Percentiles rank a stretch among this genome's conserved stretches.
Conservation (phyloP, 2,797 vertebrate species). For the Tamandua tetradactyla region DNA sequence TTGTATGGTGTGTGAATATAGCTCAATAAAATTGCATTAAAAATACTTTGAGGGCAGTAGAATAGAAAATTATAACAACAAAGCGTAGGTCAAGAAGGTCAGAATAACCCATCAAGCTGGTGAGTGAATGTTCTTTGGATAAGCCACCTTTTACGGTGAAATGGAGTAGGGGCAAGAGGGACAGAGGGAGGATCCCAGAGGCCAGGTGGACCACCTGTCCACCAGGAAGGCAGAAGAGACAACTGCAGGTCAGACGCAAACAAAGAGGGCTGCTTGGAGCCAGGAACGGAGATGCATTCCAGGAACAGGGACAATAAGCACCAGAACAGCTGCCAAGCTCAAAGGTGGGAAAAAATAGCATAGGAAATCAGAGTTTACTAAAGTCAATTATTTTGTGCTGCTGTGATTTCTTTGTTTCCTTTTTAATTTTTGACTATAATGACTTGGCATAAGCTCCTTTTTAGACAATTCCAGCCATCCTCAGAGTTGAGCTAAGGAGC, state of each 20-base stretch:
- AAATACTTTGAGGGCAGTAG: too few species aligned
- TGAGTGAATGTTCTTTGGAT: not conserved
- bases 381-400: constrained; percentile 13
- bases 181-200: not conserved
- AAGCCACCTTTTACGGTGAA: not conserved
- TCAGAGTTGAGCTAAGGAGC: not conserved
- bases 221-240: not conserved
- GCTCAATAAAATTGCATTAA: too few species aligned
- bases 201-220: not conserved
- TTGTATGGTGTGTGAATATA: too few species aligned
- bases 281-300: not conserved
- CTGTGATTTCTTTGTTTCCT: constrained; percentile 37
- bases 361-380: not conserved
- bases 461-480: not conserved
- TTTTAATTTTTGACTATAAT: not conserved
- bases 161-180: not conserved
- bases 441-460: not conserved
- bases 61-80: not conserved
- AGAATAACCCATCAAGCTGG: not conserved
- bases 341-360: not conserved
- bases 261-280: not conserved
- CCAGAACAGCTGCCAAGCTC: not conserved
- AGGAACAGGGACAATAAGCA: not conserved
- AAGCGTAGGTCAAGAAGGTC: not conserved
- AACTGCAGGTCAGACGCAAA: not conserved